Evolutionary conservation across 2,888 invertebrate species (phyloP), one percentile per base, ranked within the genome.

Genomic region (Parnassius glacialis): DNA sequence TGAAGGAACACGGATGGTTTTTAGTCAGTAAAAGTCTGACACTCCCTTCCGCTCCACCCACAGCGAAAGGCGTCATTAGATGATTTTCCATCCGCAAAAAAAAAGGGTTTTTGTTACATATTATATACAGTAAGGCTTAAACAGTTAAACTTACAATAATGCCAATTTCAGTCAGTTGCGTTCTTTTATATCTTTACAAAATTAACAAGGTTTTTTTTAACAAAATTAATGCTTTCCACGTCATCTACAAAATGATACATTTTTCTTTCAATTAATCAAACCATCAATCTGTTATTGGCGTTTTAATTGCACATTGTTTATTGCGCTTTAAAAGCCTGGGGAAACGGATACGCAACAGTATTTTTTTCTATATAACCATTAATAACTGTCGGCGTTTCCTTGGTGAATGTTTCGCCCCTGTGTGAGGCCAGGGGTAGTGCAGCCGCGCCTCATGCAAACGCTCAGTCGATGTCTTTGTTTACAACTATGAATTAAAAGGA

Each of bases 361-460:
- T 93, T 93, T 93, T 25, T 93, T 93, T 93, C 93, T 92, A 87
- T 87, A 86, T 81, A 84, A 92, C 90, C 94, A 94, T 94, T 94
- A 93, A 94, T 94, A 94, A 86, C 93, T 93, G 94, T 94, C 94
- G 87, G 93, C 92, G 92, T 93, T 93, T 92, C 93, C 92, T 93
- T 69, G 71, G 72, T 72, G 75, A 74, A 78, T 74, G 76, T 71
- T 76, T 85, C 81, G 76, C 83, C 83, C 84, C 81, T 79, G 75
- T 73, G 77, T 79, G 81, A 79, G 80, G 80, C 81, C 69, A 69
- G 76, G 79, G 81, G 81, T 78, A 79, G 76, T 68, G 70, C 65
- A 64, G 52, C 52, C 52, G 57, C 54, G 54, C 57, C 57, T 65
- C 47, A 58, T 56, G 61, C 56, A 42, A 56, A 68, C 61, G 65